Conservation (phyloP, 2,797 vertebrate genomes). For the Eulemur rubriventer region DNA sequence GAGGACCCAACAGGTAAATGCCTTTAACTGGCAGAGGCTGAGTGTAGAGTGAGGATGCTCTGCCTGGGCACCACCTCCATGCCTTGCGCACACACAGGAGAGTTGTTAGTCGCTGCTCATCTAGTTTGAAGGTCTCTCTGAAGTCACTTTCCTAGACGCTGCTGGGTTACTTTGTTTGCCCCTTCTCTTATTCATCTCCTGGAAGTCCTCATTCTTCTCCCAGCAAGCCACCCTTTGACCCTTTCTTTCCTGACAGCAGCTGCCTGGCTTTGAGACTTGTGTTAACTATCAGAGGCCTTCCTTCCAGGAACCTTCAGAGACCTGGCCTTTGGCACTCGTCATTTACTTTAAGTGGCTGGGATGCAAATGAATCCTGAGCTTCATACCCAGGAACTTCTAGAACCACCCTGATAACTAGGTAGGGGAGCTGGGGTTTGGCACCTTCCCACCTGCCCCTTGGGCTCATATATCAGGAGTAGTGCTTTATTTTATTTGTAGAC, state of each 20-base stretch:
- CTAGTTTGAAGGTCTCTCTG: background rate
- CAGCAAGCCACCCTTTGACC: background rate
- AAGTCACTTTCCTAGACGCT: background rate
- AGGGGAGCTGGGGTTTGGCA: background rate
- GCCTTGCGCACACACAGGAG: background rate
- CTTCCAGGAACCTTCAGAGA: background rate
- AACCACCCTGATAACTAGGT: background rate
- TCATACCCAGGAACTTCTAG: background rate
- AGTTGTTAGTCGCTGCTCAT: background rate
- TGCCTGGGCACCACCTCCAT: background rate
- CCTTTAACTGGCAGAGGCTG: no score
- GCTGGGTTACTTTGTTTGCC: background rate
- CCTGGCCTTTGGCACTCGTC: background rate
- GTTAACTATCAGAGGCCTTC: background rate
- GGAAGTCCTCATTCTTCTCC: background rate
- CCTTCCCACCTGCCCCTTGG: background rate
- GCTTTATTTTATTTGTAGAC: background rate
- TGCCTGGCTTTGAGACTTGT: background rate
- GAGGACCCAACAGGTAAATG: constrained; percentile 96
- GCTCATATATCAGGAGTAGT: background rate
- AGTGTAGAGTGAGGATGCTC: background rate
- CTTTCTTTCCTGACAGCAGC: background rate
- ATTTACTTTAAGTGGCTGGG: background rate
- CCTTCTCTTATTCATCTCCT: background rate
- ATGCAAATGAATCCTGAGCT: background rate